These are phyloP conservation scores for Hylia prasina DNA, from an alignment of 2,113 vertebrate genomes.

Conservation along the genomic window DNA sequence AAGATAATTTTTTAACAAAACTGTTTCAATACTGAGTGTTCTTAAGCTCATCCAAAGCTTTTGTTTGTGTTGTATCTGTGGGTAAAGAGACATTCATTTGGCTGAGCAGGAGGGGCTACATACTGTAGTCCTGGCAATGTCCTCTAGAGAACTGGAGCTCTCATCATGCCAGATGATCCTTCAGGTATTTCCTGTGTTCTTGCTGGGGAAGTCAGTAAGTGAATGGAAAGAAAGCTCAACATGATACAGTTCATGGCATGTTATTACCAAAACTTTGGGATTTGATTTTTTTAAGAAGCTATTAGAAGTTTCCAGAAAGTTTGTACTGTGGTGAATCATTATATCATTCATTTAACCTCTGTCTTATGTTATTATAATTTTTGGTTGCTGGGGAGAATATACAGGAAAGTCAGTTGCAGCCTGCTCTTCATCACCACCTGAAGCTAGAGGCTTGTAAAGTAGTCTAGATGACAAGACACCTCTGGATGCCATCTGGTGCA, in stretches of 20 bases:
- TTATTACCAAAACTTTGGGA: not conserved
- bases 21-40: not conserved
- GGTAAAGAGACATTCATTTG: not conserved
- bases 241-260: accelerated
- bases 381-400: not conserved
- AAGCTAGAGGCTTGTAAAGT: not conserved
- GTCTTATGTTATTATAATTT: not conserved
- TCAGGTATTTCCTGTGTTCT: conserved; percentile 1
- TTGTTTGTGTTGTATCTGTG: not conserved
- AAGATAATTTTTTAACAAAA: not conserved
- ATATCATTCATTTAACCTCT: not conserved
- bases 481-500: not conserved
- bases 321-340: not conserved
- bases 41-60: not conserved
- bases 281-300: not conserved
- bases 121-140: not conserved
- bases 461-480: not conserved
- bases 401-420: not conserved
- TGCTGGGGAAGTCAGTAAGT: not conserved
- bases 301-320: not conserved
- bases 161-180: not conserved
- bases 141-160: not conserved
- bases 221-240: not conserved
- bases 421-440: not conserved
- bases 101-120: not conserved